A percentile compares a stretch with the other conserved stretches of the same genome.
Evolutionary conservation across 1,140 invertebrate species (phyloP).

Genomic region (Nilaparvata lugens): DNA sequence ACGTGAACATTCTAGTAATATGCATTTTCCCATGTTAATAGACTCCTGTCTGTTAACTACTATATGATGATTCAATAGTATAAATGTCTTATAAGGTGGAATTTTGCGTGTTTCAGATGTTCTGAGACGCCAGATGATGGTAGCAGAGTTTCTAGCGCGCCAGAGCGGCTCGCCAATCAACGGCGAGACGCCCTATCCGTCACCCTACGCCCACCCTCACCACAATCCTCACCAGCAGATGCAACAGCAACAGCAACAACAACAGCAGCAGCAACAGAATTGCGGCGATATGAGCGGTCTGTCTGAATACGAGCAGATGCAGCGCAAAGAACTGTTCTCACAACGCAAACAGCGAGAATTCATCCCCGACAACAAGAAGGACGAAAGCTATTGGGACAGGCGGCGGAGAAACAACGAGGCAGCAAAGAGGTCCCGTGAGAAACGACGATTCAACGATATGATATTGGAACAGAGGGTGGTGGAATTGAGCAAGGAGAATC

Average conservation of each 20-base stretch:
- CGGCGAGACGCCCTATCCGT: conserved; percentile 45
- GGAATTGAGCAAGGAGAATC: conserved; percentile 90
- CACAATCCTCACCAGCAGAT: conserved; percentile 17
- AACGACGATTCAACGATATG: conserved; percentile 93
- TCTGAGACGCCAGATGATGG: conserved; percentile 49
- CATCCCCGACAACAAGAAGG: conserved; percentile 94
- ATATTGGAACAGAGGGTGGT: conserved; percentile 88
- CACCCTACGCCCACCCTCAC: conserved; percentile 24
- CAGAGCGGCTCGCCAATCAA: conserved; percentile 57
- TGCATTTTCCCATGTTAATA: too few species aligned
- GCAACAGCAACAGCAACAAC: conserved; percentile 7
- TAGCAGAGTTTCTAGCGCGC: conserved; percentile 69
- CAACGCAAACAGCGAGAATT: conserved; percentile 92
- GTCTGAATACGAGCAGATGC: conserved; percentile 27
- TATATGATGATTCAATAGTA: too few species aligned
- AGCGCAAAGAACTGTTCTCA: conserved; percentile 67
- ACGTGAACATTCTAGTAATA: too few species aligned
- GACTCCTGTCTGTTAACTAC: too few species aligned
- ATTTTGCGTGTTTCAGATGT: conserved; percentile 16
- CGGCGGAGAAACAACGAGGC: conserved; percentile 92
- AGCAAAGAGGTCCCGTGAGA: conserved; percentile 88
- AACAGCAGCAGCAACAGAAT: not conserved
- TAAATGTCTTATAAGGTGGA: too few species aligned
- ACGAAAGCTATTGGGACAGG: conserved; percentile 95
- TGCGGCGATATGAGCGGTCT: conserved; percentile 23